These are phyloP conservation scores for Paramormyrops hopkinsi DNA, from an alignment of 2,797 vertebrate genomes.

Conservation along the genomic window DNA sequence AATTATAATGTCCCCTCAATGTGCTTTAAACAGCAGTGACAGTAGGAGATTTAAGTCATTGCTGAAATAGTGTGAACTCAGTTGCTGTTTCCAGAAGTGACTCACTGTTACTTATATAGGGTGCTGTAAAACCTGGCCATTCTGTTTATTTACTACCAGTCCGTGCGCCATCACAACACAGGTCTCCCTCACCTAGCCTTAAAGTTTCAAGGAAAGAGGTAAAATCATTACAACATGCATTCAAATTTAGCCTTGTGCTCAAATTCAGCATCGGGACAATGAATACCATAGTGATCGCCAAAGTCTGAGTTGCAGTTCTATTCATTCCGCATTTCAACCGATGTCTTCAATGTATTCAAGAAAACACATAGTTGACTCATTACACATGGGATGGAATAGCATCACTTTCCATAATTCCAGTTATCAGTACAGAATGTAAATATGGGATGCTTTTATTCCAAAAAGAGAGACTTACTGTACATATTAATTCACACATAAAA, in stretches of 20 bases:
- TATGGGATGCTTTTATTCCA: constrained; percentile 59
- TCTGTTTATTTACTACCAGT: not conserved
- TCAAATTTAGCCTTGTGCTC: not conserved
- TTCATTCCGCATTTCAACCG: not conserved
- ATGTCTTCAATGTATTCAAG: not conserved
- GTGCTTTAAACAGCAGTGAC: not conserved
- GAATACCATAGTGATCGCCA: not conserved
- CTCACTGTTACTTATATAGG: not conserved
- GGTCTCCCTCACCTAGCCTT: not conserved
- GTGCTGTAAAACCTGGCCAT: not conserved
- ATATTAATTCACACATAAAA: constrained; percentile 5
- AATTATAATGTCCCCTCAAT: not conserved
- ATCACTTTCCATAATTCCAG: constrained; percentile 57
- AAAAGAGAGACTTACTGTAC: constrained; percentile 58
- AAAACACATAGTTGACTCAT: not conserved
- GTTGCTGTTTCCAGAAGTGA: not conserved
- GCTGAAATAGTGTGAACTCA: not conserved
- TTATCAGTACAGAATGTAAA: constrained; percentile 61
- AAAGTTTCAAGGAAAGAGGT: not conserved
- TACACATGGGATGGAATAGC: not conserved
- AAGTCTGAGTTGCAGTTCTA: not conserved
- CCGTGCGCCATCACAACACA: not conserved
- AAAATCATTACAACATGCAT: not conserved
- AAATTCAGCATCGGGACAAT: not conserved
- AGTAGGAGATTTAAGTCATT: not conserved